A percentile compares a stretch with the other conserved stretches of the same genome.
These are phyloP conservation scores for Drosophila lini DNA, from an alignment of 1,140 invertebrate genomes.

Conservation along the genomic window DNA sequence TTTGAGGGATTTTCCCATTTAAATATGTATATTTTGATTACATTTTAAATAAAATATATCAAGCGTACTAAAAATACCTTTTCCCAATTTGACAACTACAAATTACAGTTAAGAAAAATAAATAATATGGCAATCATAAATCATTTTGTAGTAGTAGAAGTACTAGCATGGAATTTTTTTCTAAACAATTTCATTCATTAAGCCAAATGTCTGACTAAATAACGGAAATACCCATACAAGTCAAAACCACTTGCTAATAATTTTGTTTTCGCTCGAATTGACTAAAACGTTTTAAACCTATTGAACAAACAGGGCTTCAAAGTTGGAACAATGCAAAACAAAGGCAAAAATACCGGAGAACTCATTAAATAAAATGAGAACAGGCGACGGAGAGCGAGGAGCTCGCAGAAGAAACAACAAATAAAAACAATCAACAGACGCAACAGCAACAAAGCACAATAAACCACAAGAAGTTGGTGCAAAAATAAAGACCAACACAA, in stretches of 20 bases:
- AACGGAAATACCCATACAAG: constrained; percentile 22
- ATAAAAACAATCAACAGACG: constrained; percentile 51
- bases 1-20: neutral
- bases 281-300: constrained; percentile 32
- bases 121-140: neutral
- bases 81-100: too few species aligned
- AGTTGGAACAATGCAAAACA: constrained; percentile 26
- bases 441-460: constrained; percentile 32
- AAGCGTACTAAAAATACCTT: too few species aligned
- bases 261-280: constrained; percentile 19
- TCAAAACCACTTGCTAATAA: constrained; percentile 41
- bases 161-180: neutral
- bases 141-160: neutral
- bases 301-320: constrained; percentile 32
- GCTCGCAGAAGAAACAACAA: constrained; percentile 14
- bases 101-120: neutral
- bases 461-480: constrained; percentile 60
- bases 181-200: constrained; percentile 11
- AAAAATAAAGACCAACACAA: constrained; percentile 46
- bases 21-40: neutral
- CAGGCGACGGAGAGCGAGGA: constrained; percentile 29
- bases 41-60: too few species aligned
- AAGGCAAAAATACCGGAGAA: constrained; percentile 45
- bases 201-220: neutral
- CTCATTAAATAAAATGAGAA: constrained; percentile 74